Percentiles rank a stretch among this genome's conserved stretches.
These are phyloP conservation scores for Phalloptychus januarius DNA, from an alignment of 2,797 vertebrate species.

Conservation along the genomic window DNA sequence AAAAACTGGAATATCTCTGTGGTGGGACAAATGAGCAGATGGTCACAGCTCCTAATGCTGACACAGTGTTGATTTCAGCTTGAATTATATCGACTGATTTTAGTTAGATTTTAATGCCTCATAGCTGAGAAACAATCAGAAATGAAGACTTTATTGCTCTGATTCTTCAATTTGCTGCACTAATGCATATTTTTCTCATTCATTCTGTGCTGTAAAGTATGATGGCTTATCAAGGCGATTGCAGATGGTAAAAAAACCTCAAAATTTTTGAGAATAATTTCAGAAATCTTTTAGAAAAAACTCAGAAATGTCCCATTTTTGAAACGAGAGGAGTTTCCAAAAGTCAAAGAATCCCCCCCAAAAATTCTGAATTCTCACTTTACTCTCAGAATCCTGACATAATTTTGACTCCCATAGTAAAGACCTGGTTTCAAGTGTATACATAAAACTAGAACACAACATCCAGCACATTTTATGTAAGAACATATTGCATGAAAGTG, in stretches of 20 bases:
- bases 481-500: neutral
- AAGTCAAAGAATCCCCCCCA: too few species aligned
- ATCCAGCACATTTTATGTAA: neutral
- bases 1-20: neutral
- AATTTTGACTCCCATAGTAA: too few species aligned
- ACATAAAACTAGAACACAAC: slow-evolving; percentile 2
- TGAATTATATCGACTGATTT: neutral
- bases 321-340: too few species aligned
- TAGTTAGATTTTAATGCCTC: neutral
- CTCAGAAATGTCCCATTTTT: too few species aligned
- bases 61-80: neutral
- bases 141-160: neutral
- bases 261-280: too few species aligned
- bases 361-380: too few species aligned
- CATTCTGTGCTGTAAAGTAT: neutral
- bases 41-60: neutral
- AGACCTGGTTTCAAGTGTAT: neutral
- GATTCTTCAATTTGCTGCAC: neutral
- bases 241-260: neutral
- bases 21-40: neutral
- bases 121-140: neutral
- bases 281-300: too few species aligned
- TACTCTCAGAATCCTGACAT: too few species aligned
- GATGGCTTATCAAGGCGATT: neutral
- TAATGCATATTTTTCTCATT: neutral